phyloP scores from a whole-genome alignment of 2,888 invertebrate species.

The Mesoligia furuncula region DNA sequence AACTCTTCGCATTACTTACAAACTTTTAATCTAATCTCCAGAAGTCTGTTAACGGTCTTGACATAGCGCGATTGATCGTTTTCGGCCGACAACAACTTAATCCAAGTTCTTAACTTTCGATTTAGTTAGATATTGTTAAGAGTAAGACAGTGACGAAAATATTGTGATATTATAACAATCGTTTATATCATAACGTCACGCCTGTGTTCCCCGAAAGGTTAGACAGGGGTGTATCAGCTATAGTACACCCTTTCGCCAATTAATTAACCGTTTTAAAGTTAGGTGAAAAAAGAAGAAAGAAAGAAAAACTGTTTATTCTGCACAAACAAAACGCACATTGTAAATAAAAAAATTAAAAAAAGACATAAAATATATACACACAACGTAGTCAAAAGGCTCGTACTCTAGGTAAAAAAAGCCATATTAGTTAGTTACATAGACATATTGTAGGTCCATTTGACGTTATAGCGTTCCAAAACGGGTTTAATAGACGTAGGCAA shows the following conservation, averaged over 20 bases:
- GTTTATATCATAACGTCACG: not conserved
- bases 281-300: too few species aligned
- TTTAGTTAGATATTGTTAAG: constrained; percentile 40
- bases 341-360: too few species aligned
- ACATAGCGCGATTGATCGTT: constrained; percentile 57
- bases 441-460: not conserved
- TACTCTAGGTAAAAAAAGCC: too few species aligned
- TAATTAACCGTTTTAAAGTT: not conserved
- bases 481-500: too few species aligned
- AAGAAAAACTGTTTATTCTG: too few species aligned
- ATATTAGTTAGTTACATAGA: not conserved
- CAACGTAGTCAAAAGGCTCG: too few species aligned
- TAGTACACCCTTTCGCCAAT: too few species aligned
- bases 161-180: constrained; percentile 27
- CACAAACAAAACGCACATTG: too few species aligned
- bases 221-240: too few species aligned
- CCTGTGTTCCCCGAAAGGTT: not conserved
- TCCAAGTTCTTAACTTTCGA: constrained; percentile 55
- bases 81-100: constrained; percentile 52
- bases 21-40: constrained; percentile 57
- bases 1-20: constrained; percentile 53
- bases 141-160: constrained; percentile 39
- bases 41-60: constrained; percentile 54
- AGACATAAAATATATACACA: too few species aligned
- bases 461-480: too few species aligned